These are phyloP conservation scores for Phoeniculus purpureus DNA, from an alignment of 2,797 vertebrate species.

Conservation along the genomic window DNA sequence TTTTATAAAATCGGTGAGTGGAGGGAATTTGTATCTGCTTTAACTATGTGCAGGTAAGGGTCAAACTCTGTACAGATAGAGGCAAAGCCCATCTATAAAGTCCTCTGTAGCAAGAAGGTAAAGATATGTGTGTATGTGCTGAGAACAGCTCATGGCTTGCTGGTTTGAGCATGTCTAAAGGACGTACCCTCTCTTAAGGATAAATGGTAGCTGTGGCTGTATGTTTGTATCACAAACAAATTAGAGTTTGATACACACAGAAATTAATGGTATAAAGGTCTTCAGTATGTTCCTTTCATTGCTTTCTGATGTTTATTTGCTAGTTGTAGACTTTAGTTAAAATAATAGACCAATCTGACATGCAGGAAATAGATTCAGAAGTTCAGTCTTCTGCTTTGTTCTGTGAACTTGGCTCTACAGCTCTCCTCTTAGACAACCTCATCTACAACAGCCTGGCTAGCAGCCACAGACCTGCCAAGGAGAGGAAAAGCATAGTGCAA, in stretches of 20 bases:
- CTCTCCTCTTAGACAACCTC: neutral
- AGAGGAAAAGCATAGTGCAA: neutral
- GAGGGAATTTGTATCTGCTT: neutral
- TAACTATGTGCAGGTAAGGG: neutral
- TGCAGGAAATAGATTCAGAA: constrained; percentile 38
- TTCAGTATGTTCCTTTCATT: neutral
- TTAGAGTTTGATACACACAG: neutral
- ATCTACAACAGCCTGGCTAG: neutral
- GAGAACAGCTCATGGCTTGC: neutral
- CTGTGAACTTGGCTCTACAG: constrained; percentile 9
- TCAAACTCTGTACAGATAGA: neutral
- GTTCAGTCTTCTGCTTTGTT: constrained; percentile 32
- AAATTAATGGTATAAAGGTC: constrained; percentile 30
- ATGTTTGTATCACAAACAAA: constrained; percentile 13
- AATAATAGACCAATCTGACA: constrained; percentile 8
- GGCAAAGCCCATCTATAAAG: neutral
- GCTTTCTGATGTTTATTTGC: constrained; percentile 15
- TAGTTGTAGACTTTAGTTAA: constrained; percentile 21
- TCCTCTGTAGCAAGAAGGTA: neutral
- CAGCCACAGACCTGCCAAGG: neutral
- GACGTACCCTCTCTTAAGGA: neutral
- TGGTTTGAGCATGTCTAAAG: fast-evolving
- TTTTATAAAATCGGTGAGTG: neutral
- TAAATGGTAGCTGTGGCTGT: neutral
- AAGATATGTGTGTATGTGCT: neutral